These are phyloP conservation scores for Pongo pygmaeus DNA, from an alignment of 2,113 vertebrate species.

Conservation along the genomic window DNA sequence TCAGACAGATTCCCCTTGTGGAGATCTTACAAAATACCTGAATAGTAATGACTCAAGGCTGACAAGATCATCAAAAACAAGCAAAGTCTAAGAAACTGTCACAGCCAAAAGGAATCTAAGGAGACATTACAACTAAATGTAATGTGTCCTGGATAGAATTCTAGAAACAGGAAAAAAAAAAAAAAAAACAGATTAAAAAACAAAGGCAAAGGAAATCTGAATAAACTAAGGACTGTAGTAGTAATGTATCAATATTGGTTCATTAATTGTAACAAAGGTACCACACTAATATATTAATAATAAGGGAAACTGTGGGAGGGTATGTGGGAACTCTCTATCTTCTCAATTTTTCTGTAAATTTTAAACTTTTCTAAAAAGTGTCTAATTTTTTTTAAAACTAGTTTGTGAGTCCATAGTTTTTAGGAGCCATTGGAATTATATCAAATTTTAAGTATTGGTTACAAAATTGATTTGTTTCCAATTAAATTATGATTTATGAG, in stretches of 20 bases:
- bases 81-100: background rate
- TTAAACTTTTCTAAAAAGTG: background rate
- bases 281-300: background rate
- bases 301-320: background rate
- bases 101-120: background rate
- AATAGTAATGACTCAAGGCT: background rate
- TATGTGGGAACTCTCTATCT: background rate
- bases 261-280: background rate
- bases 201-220: background rate
- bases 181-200: background rate
- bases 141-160: background rate
- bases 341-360: constrained; percentile 25
- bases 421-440: background rate
- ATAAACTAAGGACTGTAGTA: background rate
- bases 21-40: background rate
- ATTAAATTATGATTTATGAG: constrained; percentile 21
- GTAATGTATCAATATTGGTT: background rate
- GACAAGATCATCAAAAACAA: constrained; percentile 1
- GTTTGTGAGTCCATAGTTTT: constrained; percentile 18
- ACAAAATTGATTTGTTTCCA: constrained; percentile 12
- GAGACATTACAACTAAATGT: background rate
- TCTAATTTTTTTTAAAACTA: background rate
- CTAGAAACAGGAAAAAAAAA: background rate
- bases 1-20: constrained; percentile 11
- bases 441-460: constrained; percentile 27